These are phyloP conservation scores for Gymnobelideus leadbeateri DNA, from an alignment of 2,113 vertebrate genomes.

Conservation along the genomic window DNA sequence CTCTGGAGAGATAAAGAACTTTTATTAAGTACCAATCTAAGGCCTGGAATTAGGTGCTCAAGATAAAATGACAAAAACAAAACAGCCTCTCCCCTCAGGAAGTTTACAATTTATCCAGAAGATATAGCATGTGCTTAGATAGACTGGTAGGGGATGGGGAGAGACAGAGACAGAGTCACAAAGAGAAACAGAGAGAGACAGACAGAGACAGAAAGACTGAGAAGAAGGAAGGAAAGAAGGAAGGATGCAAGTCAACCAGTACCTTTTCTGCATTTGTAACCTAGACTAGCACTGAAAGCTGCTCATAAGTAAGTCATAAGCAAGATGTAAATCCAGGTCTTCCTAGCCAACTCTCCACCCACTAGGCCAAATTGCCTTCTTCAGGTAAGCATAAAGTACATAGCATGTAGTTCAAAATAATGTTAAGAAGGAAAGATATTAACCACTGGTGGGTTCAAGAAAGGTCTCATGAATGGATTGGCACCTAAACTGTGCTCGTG, in stretches of 20 bases:
- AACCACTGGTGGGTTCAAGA: not conserved
- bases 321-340: not conserved
- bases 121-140: not conserved
- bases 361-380: not conserved
- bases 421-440: not conserved
- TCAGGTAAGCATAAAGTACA: not conserved
- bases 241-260: not conserved
- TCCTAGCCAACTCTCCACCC: not conserved
- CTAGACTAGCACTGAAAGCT: not conserved
- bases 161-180: not conserved
- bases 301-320: not conserved
- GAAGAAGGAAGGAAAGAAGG: not conserved
- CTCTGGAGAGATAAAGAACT: not conserved
- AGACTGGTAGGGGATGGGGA: too few relatives aligned
- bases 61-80: not conserved
- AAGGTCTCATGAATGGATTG: not conserved
- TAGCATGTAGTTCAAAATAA: not conserved
- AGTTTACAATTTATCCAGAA: not conserved
- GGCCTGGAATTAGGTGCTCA: not conserved
- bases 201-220: accelerated
- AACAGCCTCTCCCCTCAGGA: not conserved
- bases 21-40: not conserved
- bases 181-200: not conserved
- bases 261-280: not conserved
- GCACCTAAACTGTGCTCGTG: not conserved